Conservation (phyloP, 2,888 invertebrate genomes). For the Drosophila prostipennis region DNA sequence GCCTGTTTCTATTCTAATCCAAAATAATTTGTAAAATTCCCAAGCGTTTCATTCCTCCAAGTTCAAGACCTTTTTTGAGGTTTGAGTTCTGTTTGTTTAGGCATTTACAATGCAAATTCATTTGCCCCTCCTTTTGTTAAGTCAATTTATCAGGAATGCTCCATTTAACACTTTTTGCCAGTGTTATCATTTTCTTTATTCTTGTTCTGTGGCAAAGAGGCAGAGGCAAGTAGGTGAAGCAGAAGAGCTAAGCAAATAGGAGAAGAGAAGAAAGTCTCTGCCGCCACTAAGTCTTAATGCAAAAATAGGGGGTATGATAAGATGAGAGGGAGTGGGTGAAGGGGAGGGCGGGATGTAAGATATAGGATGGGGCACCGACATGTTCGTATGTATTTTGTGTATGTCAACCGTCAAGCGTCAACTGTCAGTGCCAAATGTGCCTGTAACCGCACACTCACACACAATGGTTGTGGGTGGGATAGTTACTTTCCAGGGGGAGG, state of each 20-base stretch:
- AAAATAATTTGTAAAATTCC: conserved; percentile 14
- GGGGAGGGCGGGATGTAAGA: too few species aligned
- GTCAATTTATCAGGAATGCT: conserved; percentile 73
- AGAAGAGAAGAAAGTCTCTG: conserved; percentile 33
- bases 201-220: conserved; percentile 1
- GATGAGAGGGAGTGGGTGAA: too few species aligned
- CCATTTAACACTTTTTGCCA: conserved; percentile 75
- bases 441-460: conserved; percentile 73
- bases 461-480: background rate
- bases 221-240: conserved; percentile 9
- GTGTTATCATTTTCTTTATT: conserved; percentile 1
- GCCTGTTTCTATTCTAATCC: background rate
- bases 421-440: conserved; percentile 82
- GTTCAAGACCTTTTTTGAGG: conserved; percentile 27
- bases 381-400: conserved; percentile 50
- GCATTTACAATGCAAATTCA: conserved; percentile 77
- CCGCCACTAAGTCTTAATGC: conserved; percentile 47
- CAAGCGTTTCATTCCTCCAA: conserved; percentile 15
- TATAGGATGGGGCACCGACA: background rate
- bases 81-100: conserved; percentile 66
- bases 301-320: conserved; percentile 14
- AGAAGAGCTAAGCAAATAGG: conserved; percentile 43
- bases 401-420: conserved; percentile 79
- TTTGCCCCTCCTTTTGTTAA: conserved; percentile 57
- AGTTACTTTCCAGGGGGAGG: conserved; percentile 15